Evolutionary conservation across 2,797 vertebrate species (phyloP), one percentile per base, ranked within the genome.

Genomic region (Remorina albescens): DNA sequence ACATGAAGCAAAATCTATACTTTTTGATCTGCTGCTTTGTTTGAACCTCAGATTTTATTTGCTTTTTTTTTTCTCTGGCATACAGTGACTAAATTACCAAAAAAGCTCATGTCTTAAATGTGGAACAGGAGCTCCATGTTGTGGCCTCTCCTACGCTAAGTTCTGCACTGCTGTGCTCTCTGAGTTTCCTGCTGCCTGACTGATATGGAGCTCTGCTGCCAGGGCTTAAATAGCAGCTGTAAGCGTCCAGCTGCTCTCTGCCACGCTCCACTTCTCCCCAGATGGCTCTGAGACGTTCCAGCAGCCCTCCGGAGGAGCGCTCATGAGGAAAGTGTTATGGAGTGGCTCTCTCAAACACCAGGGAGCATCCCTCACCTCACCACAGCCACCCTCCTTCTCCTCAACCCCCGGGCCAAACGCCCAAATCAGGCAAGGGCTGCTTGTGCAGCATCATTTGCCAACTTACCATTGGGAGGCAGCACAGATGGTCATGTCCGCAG

Each of bases 261-360:
- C 94, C 93, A 95, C 86, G 92, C 93, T 94, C 90, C 91, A 93
- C 92, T 94, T 94, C 93, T 92, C 89, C 93, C 93, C 94, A 95
- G 94, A 95, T 95, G 94, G 93, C 92, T 91, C 85, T 46, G 89
- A 94, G 92, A 94, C 90, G 88, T 94, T 94, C 93, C 93, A 93
- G 90, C 81, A 93, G 90, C 89, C 91, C 91, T 93, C 91, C 79
- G 84, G 92, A 93, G 92, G 71, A 91, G 91, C 83, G 85, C 88
- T 93, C 90, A 91, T 89, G 86, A 89, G 93, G 91, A 92, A 93
- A 91, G 91, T 88, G 91, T 90, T 93, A 91, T 93, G 85, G 92
- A 93, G 93, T 94, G 93, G 90, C 93, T 93, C 91, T 92, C 89
- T 60, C 78, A 90, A 90, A 91, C 92, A 89, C 91, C 88, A 87